phyloP scores from a whole-genome alignment of 2,888 invertebrate genomes.

The Polylopha cassiicola region DNA sequence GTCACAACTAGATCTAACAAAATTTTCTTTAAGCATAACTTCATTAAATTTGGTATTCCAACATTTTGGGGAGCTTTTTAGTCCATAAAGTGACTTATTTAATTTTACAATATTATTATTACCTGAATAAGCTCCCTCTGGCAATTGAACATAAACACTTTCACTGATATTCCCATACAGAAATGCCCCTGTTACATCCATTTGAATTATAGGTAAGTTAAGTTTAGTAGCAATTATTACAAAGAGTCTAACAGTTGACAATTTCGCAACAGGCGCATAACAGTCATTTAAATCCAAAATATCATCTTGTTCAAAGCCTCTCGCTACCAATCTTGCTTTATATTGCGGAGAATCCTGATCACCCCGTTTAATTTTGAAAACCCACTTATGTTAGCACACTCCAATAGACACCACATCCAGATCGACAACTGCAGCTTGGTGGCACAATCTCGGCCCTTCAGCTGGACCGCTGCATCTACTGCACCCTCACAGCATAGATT shows the following conservation, averaged over 20 bases:
- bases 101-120: constrained; percentile 21
- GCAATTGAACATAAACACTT: constrained; percentile 23
- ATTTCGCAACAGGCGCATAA: constrained; percentile 25
- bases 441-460: too few species aligned
- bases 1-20: constrained; percentile 20
- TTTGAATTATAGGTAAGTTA: too few species aligned
- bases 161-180: constrained; percentile 24
- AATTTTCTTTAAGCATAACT: constrained; percentile 18
- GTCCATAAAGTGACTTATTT: constrained; percentile 22
- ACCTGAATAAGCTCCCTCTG: constrained; percentile 22
- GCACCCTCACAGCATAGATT: too few species aligned
- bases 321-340: constrained; percentile 16
- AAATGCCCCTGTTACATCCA: constrained; percentile 27
- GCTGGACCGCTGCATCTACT: too few species aligned
- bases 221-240: constrained; percentile 22
- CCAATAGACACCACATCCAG: too few species aligned
- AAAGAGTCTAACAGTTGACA: constrained; percentile 24
- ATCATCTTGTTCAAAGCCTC: constrained; percentile 14
- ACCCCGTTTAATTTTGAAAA: too few species aligned
- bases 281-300: constrained; percentile 15
- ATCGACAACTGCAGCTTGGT: too few species aligned
- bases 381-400: too few species aligned
- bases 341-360: too few species aligned
- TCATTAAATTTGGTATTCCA: constrained; percentile 24
- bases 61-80: constrained; percentile 25